Evolutionary conservation across 2,797 vertebrate genomes (phyloP), one percentile per base, ranked within the genome.

Genomic region (Caiman crocodilus): DNA sequence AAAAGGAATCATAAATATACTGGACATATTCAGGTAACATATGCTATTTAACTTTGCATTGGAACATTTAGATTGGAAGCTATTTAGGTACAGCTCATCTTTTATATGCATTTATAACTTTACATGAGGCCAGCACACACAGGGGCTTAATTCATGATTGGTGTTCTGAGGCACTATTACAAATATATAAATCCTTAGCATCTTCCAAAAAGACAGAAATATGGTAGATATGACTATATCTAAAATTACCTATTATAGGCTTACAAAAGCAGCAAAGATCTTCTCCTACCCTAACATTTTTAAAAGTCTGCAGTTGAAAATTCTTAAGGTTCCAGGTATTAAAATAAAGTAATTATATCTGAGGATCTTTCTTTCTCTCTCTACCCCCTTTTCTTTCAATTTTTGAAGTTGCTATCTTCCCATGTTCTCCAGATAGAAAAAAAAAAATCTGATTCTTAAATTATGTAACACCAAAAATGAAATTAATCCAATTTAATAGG

Each of bases 261-360:
- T 59, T 67, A 55, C 2, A 25, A 58, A 82, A 55, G 0, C 3
- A 20, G 1, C 20, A 6, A 2, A 2, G 18, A 1, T 74, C 78
- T 55, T 30, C 5, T 23, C 5, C 76, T 71, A 78, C 3, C 20
- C 59, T 7, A 2, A 1, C 50, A 6, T 84, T 79, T 73, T 79
- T 50, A 64, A 4, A 7, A 26, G 3, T 50, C 42, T 50, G 42
- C 42, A 50, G 42, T 50, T 50, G 42, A 10, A 50, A 50, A 50
- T 21, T 73, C 69, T 73, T 73, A 21, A 7, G 21, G 35, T 14
- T 25, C 21, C 14, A 50, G 69, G 14, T 26, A 25, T 14, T 50
- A 25, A 23, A 73, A 73, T 73, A 7, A 71, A 21, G 23, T 71
- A 14, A 14, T 42, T 25, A 71, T 32, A 20, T 35, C 35, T 8